phyloP scores from a whole-genome alignment of 2,888 invertebrate genomes.

The Choristoneura rosaceana region DNA sequence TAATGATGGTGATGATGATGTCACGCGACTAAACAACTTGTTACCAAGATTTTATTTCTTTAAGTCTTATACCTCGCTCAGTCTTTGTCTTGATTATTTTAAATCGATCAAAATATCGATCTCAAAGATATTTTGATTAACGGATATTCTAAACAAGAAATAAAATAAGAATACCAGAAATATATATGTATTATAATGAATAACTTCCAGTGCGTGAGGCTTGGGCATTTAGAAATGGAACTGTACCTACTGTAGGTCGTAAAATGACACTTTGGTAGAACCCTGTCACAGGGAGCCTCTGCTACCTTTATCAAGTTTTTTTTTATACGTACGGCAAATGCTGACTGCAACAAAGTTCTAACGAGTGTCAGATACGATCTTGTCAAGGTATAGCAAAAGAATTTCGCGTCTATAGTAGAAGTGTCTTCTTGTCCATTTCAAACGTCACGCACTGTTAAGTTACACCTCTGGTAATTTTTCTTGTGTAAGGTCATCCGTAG shows the following conservation, averaged over 20 bases:
- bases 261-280: too few relatives aligned
- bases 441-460: not conserved
- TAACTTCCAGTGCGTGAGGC: too few relatives aligned
- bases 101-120: conserved; percentile 46
- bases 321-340: too few relatives aligned
- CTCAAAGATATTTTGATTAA: conserved; percentile 20
- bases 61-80: conserved; percentile 68
- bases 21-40: conserved; percentile 53
- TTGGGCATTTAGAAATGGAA: too few relatives aligned
- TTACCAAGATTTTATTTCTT: conserved; percentile 64
- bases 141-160: conserved; percentile 14
- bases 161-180: not conserved
- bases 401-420: not conserved
- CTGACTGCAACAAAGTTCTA: too few relatives aligned
- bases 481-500: conserved; percentile 17
- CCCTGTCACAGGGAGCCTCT: too few relatives aligned
- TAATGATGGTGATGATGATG: too few relatives aligned
- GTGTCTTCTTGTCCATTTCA: not conserved
- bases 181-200: too few relatives aligned
- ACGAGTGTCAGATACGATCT: too few relatives aligned
- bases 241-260: too few relatives aligned
- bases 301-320: too few relatives aligned
- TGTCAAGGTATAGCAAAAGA: too few relatives aligned
- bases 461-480: not conserved
- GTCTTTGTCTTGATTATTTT: conserved; percentile 54